Evolutionary conservation across 2,797 vertebrate species (phyloP), one percentile per base, ranked within the genome.

Genomic region (Coreius guichenoti): DNA sequence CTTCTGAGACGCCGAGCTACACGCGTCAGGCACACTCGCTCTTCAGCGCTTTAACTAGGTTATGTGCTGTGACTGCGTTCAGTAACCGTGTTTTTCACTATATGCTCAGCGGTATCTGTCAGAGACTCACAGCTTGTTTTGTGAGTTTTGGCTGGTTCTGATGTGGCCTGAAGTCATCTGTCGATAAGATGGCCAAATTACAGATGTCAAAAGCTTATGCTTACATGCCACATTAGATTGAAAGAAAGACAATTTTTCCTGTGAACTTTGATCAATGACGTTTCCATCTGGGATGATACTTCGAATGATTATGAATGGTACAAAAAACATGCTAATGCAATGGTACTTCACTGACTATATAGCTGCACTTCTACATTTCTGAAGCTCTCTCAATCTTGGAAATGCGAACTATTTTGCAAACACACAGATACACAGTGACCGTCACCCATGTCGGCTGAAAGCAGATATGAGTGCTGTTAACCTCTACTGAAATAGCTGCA

Each of bases 401-500:
- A 49, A 61, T 63, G 33, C 1, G 0, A 80, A 26, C 39, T 63
- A 31, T 82, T 69, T 29, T 36, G 21, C 63, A 26, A 26, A 47
- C 58, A 19, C 47, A 43, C 47, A 45, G 70, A 26, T 39, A 21
- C 79, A 26, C 63, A 51, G 45, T 1, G 12, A 1, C 29, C n/a
- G 68, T 73, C 17, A 72, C 47, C n/a, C 12, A 21, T 61, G 81
- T 26, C 0, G 12, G 56, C 81, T 87, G 80, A 86, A 88, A 79
- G 65, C 87, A 87, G 90, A 92, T 93, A 91, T 80, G 72, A 75
- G 73, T 43, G 80, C 69, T 51, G 49, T 49, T 39, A 21, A 69
- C 80, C 70, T 80, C 0, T 79, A 89, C 87, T 39, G 86, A 91
- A 92, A 92, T 91, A 92, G 89, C 88, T 65, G 1, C 80, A 31